Evolutionary conservation across 1,140 invertebrate species (phyloP).

Genomic region (Holotrichia oblita): DNA sequence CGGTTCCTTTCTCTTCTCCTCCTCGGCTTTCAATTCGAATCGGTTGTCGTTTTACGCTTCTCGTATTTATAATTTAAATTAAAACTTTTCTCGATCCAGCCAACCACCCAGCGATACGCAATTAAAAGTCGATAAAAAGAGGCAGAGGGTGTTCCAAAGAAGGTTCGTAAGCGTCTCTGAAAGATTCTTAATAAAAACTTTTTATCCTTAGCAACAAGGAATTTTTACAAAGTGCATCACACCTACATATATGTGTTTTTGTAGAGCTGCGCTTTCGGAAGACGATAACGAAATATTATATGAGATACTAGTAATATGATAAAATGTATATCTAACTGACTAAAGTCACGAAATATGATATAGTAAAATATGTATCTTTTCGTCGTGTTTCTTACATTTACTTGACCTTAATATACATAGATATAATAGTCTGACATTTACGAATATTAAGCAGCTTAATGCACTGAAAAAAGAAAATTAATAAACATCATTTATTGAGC

Average conservation of each 20-base stretch:
- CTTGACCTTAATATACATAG: too few relatives aligned
- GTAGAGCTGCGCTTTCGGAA: neutral
- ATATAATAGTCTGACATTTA: too few relatives aligned
- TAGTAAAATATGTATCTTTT: too few relatives aligned
- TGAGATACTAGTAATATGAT: neutral
- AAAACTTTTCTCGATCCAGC: constrained; percentile 6
- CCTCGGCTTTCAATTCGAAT: constrained; percentile 26
- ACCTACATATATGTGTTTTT: neutral
- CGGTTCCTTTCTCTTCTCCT: neutral
- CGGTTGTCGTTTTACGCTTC: constrained; percentile 31
- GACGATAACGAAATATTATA: neutral
- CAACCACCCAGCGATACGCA: neutral
- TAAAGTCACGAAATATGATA: neutral
- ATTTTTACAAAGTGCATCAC: neutral
- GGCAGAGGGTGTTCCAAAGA: neutral
- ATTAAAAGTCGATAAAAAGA: constrained; percentile 32
- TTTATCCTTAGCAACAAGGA: neutral
- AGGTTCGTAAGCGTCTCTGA: constrained; percentile 1
- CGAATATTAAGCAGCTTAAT: too few relatives aligned
- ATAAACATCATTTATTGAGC: too few relatives aligned
- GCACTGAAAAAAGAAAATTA: too few relatives aligned
- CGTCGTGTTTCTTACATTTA: too few relatives aligned
- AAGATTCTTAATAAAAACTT: constrained; percentile 20
- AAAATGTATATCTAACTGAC: neutral
- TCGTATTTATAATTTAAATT: constrained; percentile 36